Percentiles rank a stretch among this genome's conserved stretches.
Conservation (phyloP, 2,113 vertebrate genomes). For the Dendrocopos noguchii region DNA sequence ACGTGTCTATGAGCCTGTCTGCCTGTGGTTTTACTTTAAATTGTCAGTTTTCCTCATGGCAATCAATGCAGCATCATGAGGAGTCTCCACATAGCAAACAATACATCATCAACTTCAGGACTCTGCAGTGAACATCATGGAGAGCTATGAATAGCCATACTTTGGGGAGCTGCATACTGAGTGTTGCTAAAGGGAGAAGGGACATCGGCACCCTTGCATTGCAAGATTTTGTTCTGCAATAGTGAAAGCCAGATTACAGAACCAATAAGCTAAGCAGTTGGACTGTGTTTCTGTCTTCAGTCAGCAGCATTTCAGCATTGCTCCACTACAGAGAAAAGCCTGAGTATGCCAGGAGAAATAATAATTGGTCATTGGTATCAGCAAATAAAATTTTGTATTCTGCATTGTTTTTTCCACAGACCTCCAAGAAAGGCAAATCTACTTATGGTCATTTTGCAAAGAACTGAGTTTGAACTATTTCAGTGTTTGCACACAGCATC, state of each 20-base stretch:
- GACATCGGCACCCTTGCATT: not conserved
- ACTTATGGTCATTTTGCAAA: not conserved
- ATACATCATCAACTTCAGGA: not conserved
- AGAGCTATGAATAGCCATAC: constrained; percentile 26
- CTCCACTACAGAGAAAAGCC: not conserved
- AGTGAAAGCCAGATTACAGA: not conserved
- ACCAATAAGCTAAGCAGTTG: fast-evolving
- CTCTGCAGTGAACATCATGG: not conserved
- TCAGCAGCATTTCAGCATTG: not conserved
- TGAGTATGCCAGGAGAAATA: not conserved
- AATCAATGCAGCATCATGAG: not conserved
- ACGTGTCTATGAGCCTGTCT: constrained; percentile 25
- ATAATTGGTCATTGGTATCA: not conserved
- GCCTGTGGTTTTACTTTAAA: constrained; percentile 63
- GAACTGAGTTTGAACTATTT: not conserved
- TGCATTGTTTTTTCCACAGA: not conserved
- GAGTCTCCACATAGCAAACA: constrained; percentile 18
- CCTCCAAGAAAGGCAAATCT: not conserved
- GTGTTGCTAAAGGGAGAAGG: not conserved
- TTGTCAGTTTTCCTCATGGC: constrained; percentile 41
- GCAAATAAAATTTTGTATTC: not conserved
- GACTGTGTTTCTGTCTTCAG: not conserved
- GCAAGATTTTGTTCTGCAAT: not conserved
- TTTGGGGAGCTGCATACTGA: not conserved
- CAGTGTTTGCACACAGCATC: not conserved